Evolutionary conservation across 2,797 vertebrate genomes (phyloP), one percentile per base, ranked within the genome.

Genomic region (Tapera naevia): DNA sequence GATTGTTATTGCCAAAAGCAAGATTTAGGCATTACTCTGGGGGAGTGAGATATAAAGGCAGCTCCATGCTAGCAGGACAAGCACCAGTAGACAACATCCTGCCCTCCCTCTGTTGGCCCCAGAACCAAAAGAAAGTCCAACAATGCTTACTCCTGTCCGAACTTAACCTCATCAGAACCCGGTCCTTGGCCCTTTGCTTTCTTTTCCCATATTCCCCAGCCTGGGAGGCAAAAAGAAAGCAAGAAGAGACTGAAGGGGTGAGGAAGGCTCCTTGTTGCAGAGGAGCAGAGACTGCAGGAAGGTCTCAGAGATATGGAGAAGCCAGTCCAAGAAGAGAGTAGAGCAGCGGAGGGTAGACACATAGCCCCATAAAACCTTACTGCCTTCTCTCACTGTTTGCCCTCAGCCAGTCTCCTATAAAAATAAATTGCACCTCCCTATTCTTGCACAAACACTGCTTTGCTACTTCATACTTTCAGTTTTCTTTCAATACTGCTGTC

Each of bases 81-180:
- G 22, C 71, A 61, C 11, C 37, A 50, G 58, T 2, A 43, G 70
- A 30, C 2, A 7, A 54, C 1, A 3, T 39, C 35, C 53, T 62
- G 60, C 24, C 28, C n/a, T 43, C 17, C 39, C 11, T 6, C 4
- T 1, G 17, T 16, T 2, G 0, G 46, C 12, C 13, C 15, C 13
- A 32, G 27, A 33, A 54, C 15, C 24, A 61, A 37, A 19, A 80
- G 39, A 30, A 70, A 75, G 46, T 23, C 23, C 32, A 50, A 8
- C 23, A 1, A 0, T 9, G 56, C 27, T 19, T 37, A 19, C 57
- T 71, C 33, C 46, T 32, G 17, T 21, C n/a, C 30, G 13, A 1
- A 32, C 50, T 23, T 32, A 11, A 50, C 17, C 66, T 27, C 30
- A 11, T 14, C 15, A 15, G 33, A 39, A 18, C 50, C 32, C 32